Base-by-base conservation (phyloP, 2,113 vertebrate genomes). In the Saimiri boliviensis region DNA sequence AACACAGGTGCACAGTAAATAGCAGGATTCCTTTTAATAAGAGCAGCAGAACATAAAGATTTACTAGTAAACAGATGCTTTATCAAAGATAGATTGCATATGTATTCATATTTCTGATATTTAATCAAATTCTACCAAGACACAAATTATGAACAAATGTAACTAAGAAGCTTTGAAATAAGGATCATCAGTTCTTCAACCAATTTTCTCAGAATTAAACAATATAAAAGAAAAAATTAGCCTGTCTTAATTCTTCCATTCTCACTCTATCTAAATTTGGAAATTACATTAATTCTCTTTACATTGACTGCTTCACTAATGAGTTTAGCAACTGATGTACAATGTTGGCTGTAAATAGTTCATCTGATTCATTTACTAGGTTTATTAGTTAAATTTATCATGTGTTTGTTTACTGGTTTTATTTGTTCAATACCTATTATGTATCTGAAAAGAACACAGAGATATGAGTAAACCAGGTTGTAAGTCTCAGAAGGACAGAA, bases 261-360 rank as follows among this genome's bases (percentile, higher is more conserved):
- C 10, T 27, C 16, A 45, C 13, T 90, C 82, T 11, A 58, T 89
- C 58, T 90, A 92, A 86, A 90, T 94, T 96, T 95, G 54, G 70
- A 94, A 88, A 89, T 81, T 35, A 47, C 30, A 83, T 95, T 93
- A 97, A 73, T 92, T 91, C 81, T 87, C n/a, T 90, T 90, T 91
- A 85, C 10, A 89, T 8, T 83, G 63, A 87, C 54, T 42, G 58
- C n/a, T 71, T 94, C 63, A 17, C 80, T 94, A 94, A 91, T 95
- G 95, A 95, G 60, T 89, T 90, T 83, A 90, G 20, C 63, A 93
- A 87, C 14, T 80, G 32, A 84, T 80, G 7, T 17, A 58, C 58
- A 79, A 23, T 58, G 12, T 83, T 82, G 49, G 56, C 45, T 74
- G 2, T 58, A 91, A 83, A 95, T 91, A 85, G 73, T 81, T 92